Evolutionary conservation across 2,113 vertebrate genomes (phyloP), one percentile per base, ranked within the genome.

Genomic region (Lasiurus borealis): DNA sequence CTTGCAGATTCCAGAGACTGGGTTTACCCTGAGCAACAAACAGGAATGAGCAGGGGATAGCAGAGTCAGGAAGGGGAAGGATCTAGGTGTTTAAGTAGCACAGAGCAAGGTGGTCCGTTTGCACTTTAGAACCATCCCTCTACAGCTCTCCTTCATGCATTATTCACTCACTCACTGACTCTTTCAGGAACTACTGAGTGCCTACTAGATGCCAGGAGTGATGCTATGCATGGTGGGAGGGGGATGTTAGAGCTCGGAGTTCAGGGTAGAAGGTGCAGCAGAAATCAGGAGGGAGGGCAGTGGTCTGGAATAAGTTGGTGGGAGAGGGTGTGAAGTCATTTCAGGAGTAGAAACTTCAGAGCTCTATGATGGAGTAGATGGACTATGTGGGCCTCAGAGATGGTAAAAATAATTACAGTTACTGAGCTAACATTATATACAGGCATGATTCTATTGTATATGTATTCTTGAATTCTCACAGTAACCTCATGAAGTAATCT

Each of bases 1-100:
- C 78, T 72, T 36, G 48, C 36, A 15, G 23, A 18, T 18, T 69
- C 8, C 3, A n/a, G 31, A 57, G 40, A 13, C 25, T 18, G 5
- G 5, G 8, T 10, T 64, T 10, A 0, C 46, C 10, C 44, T 64
- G 8, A 23, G 16, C 29, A 21, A 8, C 0, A 1, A 21, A 8
- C 0, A 1, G n/a, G 66, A 50, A 2, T 14, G 57, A 68, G 64
- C 76, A 46, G 44, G 71, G 15, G 0, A 8, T 27, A 40, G 10
- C 6, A 27, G 46, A 44, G 10, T 4, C 59, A 75, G n/a, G 0
- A 50, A 57, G 19, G 21, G 25, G 0, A 25, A 5, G 6, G 34
- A 6, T 9, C 1, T 2, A 40, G 54, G 23, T 40, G 15, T 31
- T 46, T 25, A 16, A 66, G 72, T 36, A 48, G 31, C 29, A 64